Evolutionary conservation across 2,113 vertebrate species (phyloP), one percentile per base, ranked within the genome.

Genomic region (Phalacrocorax aristotelis): DNA sequence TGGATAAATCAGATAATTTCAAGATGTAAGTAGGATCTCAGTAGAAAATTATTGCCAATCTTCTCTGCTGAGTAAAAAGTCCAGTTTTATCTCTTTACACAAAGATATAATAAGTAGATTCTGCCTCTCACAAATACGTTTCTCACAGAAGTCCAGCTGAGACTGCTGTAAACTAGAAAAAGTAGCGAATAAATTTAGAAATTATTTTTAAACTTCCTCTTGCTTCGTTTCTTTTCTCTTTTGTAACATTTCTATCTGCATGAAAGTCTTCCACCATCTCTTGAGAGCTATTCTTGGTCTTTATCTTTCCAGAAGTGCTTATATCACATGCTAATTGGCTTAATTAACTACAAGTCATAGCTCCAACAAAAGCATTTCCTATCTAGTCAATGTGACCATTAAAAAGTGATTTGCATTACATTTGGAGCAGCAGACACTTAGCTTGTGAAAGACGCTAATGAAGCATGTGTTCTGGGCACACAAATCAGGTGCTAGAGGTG

Each of bases 391-490:
- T 94, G 93, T 94, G 92, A 94, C 93, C 93, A 97, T 97, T 98
- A 98, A 97, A 95, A 97, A 95, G 97, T 96, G 86, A 97, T 98
- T 98, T 97, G 95, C 96, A 95, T 95, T 94, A 68, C 91, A 96
- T 95, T 96, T 89, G 72, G 74, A 97, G 62, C 42, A 94, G 72
- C 92, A 97, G 93, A 90, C 36, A 32, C 74, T 95, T 95, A 93
- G 91, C 70, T 93, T 79, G 61, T 92, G 96, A 96, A 97, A 97
- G 76, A 49, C 75, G 38, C 81, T 97, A 97, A 98, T 95, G 95
- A 97, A 94, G 93, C 93, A 87, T 96, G 77, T 75, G 69, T 94
- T 94, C 89, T 83, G 75, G 74, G 88, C 77, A 81, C 95, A 93
- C 94, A 97, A 97, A 97, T 97, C 95, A 97, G 95, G 83, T 96